phyloP scores from a whole-genome alignment of 2,113 vertebrate species.

The Solea solea region DNA sequence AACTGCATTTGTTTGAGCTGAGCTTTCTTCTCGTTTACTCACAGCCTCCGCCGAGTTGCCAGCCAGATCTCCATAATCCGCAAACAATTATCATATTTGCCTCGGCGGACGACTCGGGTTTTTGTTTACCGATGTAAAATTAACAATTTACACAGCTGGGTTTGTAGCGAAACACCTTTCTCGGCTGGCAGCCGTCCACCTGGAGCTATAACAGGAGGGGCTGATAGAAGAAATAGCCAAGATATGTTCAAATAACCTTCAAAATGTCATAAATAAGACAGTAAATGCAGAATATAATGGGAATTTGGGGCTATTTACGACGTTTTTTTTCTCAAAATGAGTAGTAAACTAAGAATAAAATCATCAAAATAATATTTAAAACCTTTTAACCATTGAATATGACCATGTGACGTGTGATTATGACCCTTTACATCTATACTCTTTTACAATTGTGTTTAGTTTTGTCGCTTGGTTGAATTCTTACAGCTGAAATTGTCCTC shows the following conservation, averaged over 20 bases:
- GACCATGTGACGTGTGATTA: too few species aligned
- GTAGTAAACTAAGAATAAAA: too few species aligned
- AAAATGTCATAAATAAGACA: constrained; percentile 1
- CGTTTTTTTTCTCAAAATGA: too few species aligned
- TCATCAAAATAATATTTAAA: too few species aligned
- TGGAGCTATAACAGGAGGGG: constrained; percentile 37
- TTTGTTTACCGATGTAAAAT: constrained; percentile 79
- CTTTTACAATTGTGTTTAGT: too few species aligned
- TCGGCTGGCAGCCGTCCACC: constrained; percentile 59
- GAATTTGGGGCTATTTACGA: too few species aligned
- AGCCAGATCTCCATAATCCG: constrained; percentile 79
- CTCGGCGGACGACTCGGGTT: constrained; percentile 72
- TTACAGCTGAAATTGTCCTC: too few species aligned
- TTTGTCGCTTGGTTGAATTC: too few species aligned
- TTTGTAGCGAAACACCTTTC: constrained; percentile 74
- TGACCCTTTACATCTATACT: too few species aligned
- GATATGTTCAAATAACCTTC: constrained; percentile 14
- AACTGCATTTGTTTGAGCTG: constrained; percentile 77
- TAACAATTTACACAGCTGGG: constrained; percentile 81
- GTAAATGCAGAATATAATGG: constrained; percentile 1
- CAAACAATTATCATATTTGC: constrained; percentile 83
- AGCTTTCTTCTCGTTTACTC: constrained; percentile 78
- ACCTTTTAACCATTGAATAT: too few species aligned
- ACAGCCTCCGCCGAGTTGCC: constrained; percentile 72
- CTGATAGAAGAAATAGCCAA: not conserved